Evolutionary conservation across 2,113 vertebrate species (phyloP).

Genomic region (Drymodes brunneopygia): DNA sequence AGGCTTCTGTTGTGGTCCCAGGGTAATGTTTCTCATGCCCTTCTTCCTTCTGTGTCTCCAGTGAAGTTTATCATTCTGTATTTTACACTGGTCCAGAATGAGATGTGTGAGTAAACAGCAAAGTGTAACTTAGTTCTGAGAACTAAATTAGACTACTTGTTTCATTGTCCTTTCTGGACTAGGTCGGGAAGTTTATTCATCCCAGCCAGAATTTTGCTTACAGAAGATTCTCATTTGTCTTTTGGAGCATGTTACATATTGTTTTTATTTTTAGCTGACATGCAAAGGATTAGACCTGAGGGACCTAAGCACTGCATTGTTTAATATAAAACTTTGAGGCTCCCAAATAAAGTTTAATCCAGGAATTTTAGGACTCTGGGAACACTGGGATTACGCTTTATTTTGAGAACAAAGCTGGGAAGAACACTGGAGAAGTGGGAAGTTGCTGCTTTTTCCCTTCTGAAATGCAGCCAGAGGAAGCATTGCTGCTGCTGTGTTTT

Average conservation of each 20-base stretch:
- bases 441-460: neutral
- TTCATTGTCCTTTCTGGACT: neutral
- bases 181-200: neutral
- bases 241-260: neutral
- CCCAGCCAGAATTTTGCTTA: neutral
- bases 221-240: neutral
- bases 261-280: neutral
- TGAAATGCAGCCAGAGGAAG: neutral
- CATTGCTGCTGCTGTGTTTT: neutral
- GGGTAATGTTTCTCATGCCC: neutral
- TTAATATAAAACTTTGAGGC: neutral
- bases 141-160: neutral
- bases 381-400: neutral
- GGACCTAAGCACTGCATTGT: neutral
- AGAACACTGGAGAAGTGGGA: neutral
- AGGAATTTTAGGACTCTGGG: neutral
- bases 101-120: neutral
- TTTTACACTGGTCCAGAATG: neutral
- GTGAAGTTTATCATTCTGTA: neutral
- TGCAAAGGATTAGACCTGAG: neutral
- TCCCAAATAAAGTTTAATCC: neutral
- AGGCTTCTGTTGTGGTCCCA: neutral
- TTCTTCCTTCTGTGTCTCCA: neutral
- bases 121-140: neutral
- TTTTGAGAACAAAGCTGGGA: constrained; percentile 26